Evolutionary conservation across 2,888 invertebrate genomes (phyloP).

Genomic region (Drosophila subsilvestris): DNA sequence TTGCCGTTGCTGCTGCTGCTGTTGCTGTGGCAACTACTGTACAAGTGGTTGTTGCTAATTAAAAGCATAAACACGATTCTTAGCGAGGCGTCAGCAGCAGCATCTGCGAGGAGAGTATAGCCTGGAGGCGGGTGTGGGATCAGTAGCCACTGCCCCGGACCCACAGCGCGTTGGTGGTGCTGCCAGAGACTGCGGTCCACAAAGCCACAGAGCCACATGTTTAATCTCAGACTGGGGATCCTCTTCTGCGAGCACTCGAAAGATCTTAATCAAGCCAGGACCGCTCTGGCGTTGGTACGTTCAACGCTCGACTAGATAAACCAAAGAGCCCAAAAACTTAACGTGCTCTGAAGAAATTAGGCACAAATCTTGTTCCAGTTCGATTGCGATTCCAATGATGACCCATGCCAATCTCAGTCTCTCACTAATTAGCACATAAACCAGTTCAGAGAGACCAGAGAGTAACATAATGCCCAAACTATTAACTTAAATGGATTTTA

Average conservation of each 20-base stretch:
- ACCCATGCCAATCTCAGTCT: conserved; percentile 30
- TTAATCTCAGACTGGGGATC: conserved; percentile 64
- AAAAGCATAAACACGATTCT: conserved; percentile 81
- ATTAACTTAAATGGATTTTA: conserved; percentile 72
- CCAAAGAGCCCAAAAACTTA: conserved; percentile 48
- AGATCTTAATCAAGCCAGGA: conserved; percentile 71
- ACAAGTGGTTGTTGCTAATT: conserved; percentile 81
- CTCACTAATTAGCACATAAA: conserved; percentile 72
- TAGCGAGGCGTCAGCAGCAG: conserved; percentile 70
- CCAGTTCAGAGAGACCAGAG: conserved; percentile 18
- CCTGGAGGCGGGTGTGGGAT: conserved; percentile 61
- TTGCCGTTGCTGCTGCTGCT: conserved; percentile 15
- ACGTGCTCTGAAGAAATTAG: conserved; percentile 75
- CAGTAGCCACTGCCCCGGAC: conserved; percentile 19
- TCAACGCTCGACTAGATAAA: conserved; percentile 61
- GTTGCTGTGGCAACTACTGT: conserved; percentile 64
- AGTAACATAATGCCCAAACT: conserved; percentile 60
- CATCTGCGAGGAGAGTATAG: conserved; percentile 20
- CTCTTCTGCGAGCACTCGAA: conserved; percentile 56
- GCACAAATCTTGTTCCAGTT: conserved; percentile 64
- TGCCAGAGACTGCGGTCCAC: too few relatives aligned
- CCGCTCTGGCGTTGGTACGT: conserved; percentile 42
- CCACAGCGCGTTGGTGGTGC: conserved; percentile 20
- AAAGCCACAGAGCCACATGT: conserved; percentile 51
- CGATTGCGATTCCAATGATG: conserved; percentile 28